Conservation (phyloP, 1,140 invertebrate genomes). For the Aphelenchoides besseyi region DNA sequence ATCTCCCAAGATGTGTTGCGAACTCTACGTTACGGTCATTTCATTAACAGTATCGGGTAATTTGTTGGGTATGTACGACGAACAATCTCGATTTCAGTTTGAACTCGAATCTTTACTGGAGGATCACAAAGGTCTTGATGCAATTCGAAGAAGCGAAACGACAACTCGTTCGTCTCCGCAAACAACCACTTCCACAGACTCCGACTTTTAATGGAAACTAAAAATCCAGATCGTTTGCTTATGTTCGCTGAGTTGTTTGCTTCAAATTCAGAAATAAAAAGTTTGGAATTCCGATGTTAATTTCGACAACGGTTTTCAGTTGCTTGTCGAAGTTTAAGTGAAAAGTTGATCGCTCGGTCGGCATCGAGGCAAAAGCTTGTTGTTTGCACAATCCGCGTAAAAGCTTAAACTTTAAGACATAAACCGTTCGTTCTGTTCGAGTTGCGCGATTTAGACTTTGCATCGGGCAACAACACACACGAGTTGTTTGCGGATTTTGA, state of each 20-base stretch:
- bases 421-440: background rate
- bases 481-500: background rate
- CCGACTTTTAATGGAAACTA: background rate
- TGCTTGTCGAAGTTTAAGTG: background rate
- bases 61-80: too few relatives aligned
- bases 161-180: slow-evolving; percentile 17
- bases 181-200: background rate
- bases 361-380: too few relatives aligned
- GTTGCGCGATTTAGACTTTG: too few relatives aligned
- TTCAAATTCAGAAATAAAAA: background rate
- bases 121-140: slow-evolving; percentile 41
- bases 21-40: slow-evolving; percentile 36
- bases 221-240: background rate
- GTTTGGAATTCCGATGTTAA: too few relatives aligned
- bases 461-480: too few relatives aligned
- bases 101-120: slow-evolving; percentile 36
- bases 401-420: background rate
- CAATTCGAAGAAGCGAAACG: slow-evolving; percentile 41
- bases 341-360: background rate
- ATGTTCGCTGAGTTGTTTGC: background rate
- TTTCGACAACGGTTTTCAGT: too few relatives aligned
- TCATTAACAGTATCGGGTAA: slow-evolving; percentile 40
- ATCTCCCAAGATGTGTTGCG: slow-evolving; percentile 35
- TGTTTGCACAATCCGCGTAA: background rate
- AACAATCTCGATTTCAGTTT: slow-evolving; percentile 23